These are phyloP conservation scores for Pentalonia nigronervosa DNA, from an alignment of 1,140 invertebrate genomes.

Conservation along the genomic window DNA sequence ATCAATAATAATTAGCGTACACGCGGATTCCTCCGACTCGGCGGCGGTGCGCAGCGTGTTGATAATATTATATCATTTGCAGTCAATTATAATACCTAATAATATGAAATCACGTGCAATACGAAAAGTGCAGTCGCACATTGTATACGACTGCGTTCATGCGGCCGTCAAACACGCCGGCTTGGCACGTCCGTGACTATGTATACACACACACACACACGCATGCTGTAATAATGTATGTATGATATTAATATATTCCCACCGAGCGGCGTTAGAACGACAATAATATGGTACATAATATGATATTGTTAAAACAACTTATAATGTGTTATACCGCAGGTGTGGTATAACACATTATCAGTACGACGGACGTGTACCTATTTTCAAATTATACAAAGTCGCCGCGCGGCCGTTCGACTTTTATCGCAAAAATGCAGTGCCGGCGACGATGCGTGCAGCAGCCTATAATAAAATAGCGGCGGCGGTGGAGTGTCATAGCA, in stretches of 20 bases:
- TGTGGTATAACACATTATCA: too few species aligned
- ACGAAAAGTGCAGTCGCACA: not conserved
- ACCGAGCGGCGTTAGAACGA: not conserved
- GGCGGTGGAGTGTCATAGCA: too few species aligned
- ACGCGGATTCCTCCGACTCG: not conserved
- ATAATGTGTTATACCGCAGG: not conserved
- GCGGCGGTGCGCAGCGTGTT: not conserved
- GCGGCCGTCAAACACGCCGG: not conserved
- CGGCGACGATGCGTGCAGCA: not conserved
- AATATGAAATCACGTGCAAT: not conserved
- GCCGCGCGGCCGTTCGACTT: not conserved
- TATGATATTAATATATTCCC: not conserved
- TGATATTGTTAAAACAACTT: not conserved
- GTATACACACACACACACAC: not conserved
- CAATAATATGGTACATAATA: not conserved
- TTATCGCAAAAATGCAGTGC: constrained; percentile 4
- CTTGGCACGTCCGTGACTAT: not conserved
- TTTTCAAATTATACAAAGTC: not conserved
- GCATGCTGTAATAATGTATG: not conserved
- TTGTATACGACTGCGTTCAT: not conserved
- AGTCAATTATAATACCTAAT: not conserved
- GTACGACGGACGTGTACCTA: not conserved
- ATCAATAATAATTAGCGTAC: not conserved
- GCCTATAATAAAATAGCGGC: not conserved
- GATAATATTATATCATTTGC: not conserved